phyloP scores from a whole-genome alignment of 2,888 invertebrate genomes.

The Caenorhabditis macrosperma region DNA sequence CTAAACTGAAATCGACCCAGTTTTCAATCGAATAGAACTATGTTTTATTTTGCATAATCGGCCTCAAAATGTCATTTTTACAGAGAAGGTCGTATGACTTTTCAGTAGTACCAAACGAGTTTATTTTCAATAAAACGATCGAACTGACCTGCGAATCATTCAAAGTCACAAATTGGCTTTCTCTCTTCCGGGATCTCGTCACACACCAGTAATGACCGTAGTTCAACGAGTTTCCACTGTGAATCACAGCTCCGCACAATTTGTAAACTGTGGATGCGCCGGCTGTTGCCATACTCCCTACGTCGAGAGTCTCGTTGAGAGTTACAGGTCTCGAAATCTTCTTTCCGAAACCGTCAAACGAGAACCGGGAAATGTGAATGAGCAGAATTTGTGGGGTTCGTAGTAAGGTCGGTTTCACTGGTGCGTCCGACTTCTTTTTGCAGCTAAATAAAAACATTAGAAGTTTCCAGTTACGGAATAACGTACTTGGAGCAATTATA shows the following conservation, averaged over 20 bases:
- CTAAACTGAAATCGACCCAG: too few species aligned
- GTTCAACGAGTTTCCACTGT: constrained; percentile 37
- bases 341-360: constrained; percentile 51
- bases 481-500: constrained; percentile 45
- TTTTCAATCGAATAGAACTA: not conserved
- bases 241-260: constrained; percentile 50
- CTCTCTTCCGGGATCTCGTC: constrained; percentile 33
- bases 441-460: constrained; percentile 19
- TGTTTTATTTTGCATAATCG: constrained; percentile 35
- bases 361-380: constrained; percentile 53
- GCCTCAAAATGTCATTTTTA: constrained; percentile 8
- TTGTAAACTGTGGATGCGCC: constrained; percentile 47
- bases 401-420: constrained; percentile 47
- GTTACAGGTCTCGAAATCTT: constrained; percentile 51
- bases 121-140: not conserved
- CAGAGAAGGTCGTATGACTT: not conserved
- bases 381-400: constrained; percentile 53
- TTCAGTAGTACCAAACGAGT: constrained; percentile 8
- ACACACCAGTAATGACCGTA: constrained; percentile 60
- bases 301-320: constrained; percentile 50
- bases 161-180: constrained; percentile 36
- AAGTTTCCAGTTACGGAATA: not conserved
- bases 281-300: constrained; percentile 47
- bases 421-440: constrained; percentile 56
- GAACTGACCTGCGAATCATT: constrained; percentile 51